Conservation (phyloP, 2,888 invertebrate species). For the Brenthis daphne region DNA sequence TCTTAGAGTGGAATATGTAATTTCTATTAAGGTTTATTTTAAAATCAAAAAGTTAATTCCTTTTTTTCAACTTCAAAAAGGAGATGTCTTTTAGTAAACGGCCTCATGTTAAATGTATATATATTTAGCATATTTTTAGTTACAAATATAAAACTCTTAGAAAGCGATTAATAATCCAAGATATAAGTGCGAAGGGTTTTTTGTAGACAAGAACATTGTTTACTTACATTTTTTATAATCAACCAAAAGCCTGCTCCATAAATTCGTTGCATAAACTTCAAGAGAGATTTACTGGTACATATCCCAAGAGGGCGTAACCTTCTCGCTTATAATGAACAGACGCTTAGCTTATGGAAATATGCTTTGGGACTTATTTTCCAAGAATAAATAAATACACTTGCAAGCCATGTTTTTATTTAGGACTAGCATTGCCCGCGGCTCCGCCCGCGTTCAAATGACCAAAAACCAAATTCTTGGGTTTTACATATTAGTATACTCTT, state of each 20-base stretch:
- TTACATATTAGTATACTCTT: too few species aligned
- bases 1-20: too few species aligned
- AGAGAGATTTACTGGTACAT: constrained; percentile 23
- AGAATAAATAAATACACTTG: not conserved
- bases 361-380: not conserved
- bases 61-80: too few species aligned
- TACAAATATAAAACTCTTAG: not conserved
- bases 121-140: too few species aligned
- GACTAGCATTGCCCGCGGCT: not conserved
- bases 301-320: constrained; percentile 18
- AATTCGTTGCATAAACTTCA: constrained; percentile 31
- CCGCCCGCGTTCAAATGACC: too few species aligned
- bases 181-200: constrained; percentile 1
- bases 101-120: too few species aligned
- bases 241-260: constrained; percentile 29
- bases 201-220: constrained; percentile 11
- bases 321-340: constrained; percentile 18
- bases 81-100: too few species aligned
- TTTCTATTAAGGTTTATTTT: too few species aligned
- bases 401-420: not conserved
- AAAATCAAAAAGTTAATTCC: too few species aligned
- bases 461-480: too few species aligned
- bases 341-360: constrained; percentile 9
- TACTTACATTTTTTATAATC: constrained; percentile 30
- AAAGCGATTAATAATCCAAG: not conserved